Conservation (phyloP, 2,113 vertebrate genomes). For the Entomyzon cyanotis region DNA sequence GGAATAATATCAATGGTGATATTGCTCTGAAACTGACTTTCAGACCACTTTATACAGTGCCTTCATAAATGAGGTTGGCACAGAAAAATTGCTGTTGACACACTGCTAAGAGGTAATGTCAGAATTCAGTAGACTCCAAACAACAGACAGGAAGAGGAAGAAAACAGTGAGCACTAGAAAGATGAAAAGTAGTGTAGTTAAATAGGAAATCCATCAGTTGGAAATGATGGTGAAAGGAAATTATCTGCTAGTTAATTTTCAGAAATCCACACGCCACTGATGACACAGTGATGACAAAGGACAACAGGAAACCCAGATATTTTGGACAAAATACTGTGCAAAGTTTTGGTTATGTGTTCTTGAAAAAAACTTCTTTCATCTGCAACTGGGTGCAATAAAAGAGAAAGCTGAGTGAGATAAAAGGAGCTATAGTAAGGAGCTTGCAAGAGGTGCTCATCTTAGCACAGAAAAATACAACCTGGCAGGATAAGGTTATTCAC, state of each 20-base stretch:
- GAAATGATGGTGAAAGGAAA: neutral
- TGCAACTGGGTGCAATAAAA: neutral
- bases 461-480: neutral
- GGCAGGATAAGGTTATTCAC: neutral
- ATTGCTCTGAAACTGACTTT: neutral
- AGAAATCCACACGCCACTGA: fast-evolving
- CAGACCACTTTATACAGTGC: neutral
- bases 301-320: neutral
- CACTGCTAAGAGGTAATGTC: neutral
- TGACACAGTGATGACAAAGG: neutral
- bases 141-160: neutral
- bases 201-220: neutral
- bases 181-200: neutral
- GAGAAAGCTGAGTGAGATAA: neutral
- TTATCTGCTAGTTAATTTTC: neutral
- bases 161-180: neutral
- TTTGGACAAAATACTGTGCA: neutral
- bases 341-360: neutral
- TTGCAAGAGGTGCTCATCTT: neutral
- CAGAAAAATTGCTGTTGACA: neutral
- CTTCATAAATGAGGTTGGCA: neutral
- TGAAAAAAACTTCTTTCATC: neutral
- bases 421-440: neutral
- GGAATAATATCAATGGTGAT: neutral
- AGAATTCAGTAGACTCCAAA: neutral